A percentile compares a stretch with the other conserved stretches of the same genome.
phyloP scores from a whole-genome alignment of 2,888 invertebrate genomes.

The Lasioglossum malachurum region DNA sequence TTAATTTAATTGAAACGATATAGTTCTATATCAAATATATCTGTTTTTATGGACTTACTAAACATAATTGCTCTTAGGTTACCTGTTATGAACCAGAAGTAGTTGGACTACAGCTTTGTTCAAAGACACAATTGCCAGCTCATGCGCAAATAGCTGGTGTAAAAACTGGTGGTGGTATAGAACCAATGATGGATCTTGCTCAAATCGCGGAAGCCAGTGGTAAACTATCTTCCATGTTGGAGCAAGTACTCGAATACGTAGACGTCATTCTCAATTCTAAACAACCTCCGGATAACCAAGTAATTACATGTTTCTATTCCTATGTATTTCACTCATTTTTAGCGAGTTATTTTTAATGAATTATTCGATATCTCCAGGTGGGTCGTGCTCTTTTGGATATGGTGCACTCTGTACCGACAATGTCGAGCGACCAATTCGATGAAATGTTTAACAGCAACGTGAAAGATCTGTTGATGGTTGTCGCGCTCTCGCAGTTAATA shows the following conservation, averaged over 20 bases:
- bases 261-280: slow-evolving; percentile 96
- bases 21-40: neutral
- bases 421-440: slow-evolving; percentile 95
- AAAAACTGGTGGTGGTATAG: slow-evolving; percentile 87
- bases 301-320: slow-evolving; percentile 46
- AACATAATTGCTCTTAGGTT: slow-evolving; percentile 84
- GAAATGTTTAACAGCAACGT: slow-evolving; percentile 98
- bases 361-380: slow-evolving; percentile 82
- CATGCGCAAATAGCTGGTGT: slow-evolving; percentile 81
- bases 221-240: slow-evolving; percentile 91
- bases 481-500: slow-evolving; percentile 97
- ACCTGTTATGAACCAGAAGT: slow-evolving; percentile 97
- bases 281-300: slow-evolving; percentile 91
- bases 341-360: neutral
- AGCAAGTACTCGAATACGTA: slow-evolving; percentile 93
- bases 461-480: slow-evolving; percentile 98
- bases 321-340: neutral
- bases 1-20: neutral
- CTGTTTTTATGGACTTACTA: neutral
- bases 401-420: slow-evolving; percentile 96
- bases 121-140: slow-evolving; percentile 88
- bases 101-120: slow-evolving; percentile 92
- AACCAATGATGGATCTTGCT: slow-evolving; percentile 90
- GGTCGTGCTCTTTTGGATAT: slow-evolving; percentile 96
- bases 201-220: slow-evolving; percentile 95